Evolutionary conservation across 2,888 invertebrate genomes (phyloP).

Genomic region (Gari tellinella): DNA sequence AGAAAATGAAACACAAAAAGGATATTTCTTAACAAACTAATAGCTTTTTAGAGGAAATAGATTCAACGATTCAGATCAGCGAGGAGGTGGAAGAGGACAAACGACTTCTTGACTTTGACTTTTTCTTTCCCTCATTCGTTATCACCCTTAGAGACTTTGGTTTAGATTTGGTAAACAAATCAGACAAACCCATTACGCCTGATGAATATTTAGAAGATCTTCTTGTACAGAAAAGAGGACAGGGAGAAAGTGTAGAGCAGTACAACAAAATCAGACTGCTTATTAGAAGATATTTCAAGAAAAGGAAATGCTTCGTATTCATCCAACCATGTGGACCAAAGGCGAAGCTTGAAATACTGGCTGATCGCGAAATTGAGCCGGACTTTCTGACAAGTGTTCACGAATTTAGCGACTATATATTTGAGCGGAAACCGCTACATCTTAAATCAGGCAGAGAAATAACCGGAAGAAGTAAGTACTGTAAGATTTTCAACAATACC

Average conservation of each 20-base stretch:
- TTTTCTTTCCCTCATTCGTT: conserved; percentile 11
- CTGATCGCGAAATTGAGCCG: neutral
- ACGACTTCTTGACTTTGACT: neutral
- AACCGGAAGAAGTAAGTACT: conserved; percentile 12
- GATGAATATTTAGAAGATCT: conserved; percentile 12
- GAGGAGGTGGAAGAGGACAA: conserved; percentile 1
- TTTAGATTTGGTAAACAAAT: neutral
- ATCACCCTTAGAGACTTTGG: conserved; percentile 3
- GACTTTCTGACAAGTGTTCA: conserved; percentile 3
- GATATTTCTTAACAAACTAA: neutral
- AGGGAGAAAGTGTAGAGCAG: neutral
- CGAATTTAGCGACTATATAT: conserved; percentile 1
- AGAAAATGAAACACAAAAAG: too few relatives aligned
- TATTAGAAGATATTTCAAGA: conserved; percentile 13
- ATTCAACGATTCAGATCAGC: neutral
- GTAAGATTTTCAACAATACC: neutral
- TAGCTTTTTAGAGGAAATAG: conserved; percentile 8
- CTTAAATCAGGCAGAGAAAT: conserved; percentile 7
- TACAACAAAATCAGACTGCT: conserved; percentile 5
- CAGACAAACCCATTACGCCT: neutral
- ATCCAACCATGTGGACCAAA: neutral
- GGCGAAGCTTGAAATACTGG: neutral
- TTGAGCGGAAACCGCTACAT: neutral
- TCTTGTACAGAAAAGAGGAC: neutral
- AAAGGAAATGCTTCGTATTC: conserved; percentile 12